phyloP scores from a whole-genome alignment of 1,140 invertebrate genomes.

The Caligus rogercresseyi region DNA sequence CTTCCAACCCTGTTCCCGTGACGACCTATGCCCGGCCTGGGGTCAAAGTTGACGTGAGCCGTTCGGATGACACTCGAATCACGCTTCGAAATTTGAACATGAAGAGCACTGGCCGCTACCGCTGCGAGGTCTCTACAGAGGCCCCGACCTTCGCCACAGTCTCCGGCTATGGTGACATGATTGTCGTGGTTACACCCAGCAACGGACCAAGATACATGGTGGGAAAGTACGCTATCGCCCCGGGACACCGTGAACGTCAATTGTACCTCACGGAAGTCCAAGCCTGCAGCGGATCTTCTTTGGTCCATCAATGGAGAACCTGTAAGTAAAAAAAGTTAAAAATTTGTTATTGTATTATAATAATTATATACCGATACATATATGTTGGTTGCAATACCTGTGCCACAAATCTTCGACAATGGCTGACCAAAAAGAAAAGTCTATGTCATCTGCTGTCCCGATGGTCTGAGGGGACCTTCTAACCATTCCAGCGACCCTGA shows the following conservation, averaged over 20 bases:
- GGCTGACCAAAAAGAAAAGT: too few relatives aligned
- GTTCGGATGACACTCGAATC: conserved; percentile 36
- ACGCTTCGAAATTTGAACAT: conserved; percentile 42
- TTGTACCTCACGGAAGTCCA: conserved; percentile 46
- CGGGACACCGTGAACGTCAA: conserved; percentile 57
- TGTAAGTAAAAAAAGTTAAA: conserved; percentile 30
- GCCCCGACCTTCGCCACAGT: conserved; percentile 43
- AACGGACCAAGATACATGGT: background rate
- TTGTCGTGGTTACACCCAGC: conserved; percentile 11
- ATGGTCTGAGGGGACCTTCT: too few relatives aligned
- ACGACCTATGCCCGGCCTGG: conserved; percentile 6
- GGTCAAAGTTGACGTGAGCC: conserved; percentile 2
- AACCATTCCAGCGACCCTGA: too few relatives aligned
- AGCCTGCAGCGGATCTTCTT: conserved; percentile 30
- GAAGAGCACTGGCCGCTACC: conserved; percentile 46
- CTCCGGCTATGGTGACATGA: conserved; percentile 18
- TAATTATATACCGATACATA: too few relatives aligned
- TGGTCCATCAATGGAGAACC: conserved; percentile 30
- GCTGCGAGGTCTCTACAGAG: conserved; percentile 57
- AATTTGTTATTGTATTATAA: too few relatives aligned
- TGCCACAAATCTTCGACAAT: too few relatives aligned
- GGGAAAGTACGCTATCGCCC: conserved; percentile 40
- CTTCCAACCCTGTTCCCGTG: background rate
- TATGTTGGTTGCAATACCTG: too few relatives aligned
- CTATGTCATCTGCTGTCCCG: too few relatives aligned